Evolutionary conservation across 2,797 vertebrate species (phyloP).

Genomic region (Menidia menidia): DNA sequence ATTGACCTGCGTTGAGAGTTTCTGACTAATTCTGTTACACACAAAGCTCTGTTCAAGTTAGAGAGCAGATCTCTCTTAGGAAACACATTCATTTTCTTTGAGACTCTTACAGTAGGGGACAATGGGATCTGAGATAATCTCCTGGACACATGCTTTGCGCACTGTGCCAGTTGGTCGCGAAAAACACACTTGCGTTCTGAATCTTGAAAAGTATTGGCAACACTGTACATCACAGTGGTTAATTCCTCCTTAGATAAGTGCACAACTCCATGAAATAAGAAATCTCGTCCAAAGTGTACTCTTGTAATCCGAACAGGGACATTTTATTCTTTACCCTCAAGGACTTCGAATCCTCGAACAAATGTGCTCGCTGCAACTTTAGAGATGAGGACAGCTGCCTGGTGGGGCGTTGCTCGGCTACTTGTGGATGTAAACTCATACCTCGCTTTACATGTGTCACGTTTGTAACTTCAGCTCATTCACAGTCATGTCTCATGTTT

Average conservation of each 20-base stretch:
- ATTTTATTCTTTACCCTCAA: conserved; percentile 56
- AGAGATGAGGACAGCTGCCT: conserved; percentile 16
- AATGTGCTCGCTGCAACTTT: conserved; percentile 31
- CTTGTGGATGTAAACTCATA: conserved; percentile 42
- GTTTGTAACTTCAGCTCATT: conserved; percentile 32
- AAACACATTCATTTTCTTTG: conserved; percentile 6
- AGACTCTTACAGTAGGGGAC: conserved; percentile 20
- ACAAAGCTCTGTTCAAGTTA: conserved; percentile 23
- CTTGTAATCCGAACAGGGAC: conserved; percentile 33
- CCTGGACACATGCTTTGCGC: conserved; percentile 52
- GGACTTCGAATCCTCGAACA: conserved; percentile 16
- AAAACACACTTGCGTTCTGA: conserved; percentile 12
- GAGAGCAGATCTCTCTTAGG: conserved; percentile 12
- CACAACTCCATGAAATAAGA: not conserved
- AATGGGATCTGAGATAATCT: conserved; percentile 15
- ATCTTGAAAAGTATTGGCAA: not conserved
- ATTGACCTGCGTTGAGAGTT: not conserved
- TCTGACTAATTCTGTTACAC: conserved; percentile 26
- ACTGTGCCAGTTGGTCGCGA: conserved; percentile 31
- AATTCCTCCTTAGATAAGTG: not conserved
- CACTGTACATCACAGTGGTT: not conserved
- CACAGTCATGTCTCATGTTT: conserved; percentile 37
- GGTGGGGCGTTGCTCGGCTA: conserved; percentile 41
- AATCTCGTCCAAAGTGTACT: conserved; percentile 25
- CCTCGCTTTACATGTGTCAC: conserved; percentile 52